Conservation (phyloP, 2,113 vertebrate genomes). For the Cygnus atratus region DNA sequence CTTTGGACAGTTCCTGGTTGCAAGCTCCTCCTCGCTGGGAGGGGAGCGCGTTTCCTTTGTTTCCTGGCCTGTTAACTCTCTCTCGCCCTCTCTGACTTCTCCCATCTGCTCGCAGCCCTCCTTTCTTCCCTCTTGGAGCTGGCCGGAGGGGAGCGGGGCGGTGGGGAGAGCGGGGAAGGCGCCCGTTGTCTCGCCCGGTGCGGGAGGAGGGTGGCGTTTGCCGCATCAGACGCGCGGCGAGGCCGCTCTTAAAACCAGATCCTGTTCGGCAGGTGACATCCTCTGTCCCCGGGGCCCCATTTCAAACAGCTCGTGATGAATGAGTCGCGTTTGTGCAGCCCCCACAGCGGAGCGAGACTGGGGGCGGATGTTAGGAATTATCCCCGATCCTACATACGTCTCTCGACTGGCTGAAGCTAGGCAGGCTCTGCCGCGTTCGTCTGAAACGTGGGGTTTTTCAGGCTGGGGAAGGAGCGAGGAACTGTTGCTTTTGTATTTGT, state of each 20-base stretch:
- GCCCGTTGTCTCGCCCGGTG: background rate
- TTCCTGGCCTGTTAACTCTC: constrained; percentile 73
- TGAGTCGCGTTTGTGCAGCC: constrained; percentile 54
- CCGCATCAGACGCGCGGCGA: background rate
- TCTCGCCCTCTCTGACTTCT: constrained; percentile 60
- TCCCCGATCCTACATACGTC: constrained; percentile 46
- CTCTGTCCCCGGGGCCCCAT: background rate
- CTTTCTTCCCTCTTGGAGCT: background rate
- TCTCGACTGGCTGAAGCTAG: constrained; percentile 46
- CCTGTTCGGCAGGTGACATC: constrained; percentile 51
- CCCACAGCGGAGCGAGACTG: constrained; percentile 45
- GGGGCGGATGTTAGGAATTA: constrained; percentile 64
- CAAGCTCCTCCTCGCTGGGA: constrained; percentile 62
- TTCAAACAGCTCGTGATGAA: constrained; percentile 54
- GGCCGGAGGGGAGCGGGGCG: background rate
- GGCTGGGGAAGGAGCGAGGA: background rate
- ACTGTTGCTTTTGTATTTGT: constrained; percentile 42
- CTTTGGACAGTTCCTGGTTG: constrained; percentile 67
- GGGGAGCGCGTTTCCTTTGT: constrained; percentile 70
- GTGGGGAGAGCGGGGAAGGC: background rate
- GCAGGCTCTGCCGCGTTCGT: constrained; percentile 17
- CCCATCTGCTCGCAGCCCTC: constrained; percentile 61
- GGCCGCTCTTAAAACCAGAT: background rate
- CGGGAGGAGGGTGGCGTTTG: background rate
- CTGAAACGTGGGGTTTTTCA: background rate